Conservation (phyloP, 2,113 vertebrate species). For the Epinephelus lanceolatus region DNA sequence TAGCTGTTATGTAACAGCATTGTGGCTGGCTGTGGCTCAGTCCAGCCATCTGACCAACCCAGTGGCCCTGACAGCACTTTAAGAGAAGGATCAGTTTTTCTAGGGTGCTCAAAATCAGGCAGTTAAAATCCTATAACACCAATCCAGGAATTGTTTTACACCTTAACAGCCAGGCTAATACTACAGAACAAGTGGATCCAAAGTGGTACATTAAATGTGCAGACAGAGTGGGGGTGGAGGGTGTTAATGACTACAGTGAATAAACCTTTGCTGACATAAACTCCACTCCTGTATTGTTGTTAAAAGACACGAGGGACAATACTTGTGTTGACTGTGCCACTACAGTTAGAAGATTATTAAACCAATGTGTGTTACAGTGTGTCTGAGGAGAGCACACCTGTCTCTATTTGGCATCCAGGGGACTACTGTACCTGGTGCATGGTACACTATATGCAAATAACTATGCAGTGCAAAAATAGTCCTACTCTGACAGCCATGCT, state of each 20-base stretch:
- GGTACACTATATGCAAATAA: constrained; percentile 10
- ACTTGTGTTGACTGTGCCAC: not conserved
- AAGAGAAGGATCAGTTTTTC: constrained; percentile 31
- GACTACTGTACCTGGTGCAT: not conserved
- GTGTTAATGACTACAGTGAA: not conserved
- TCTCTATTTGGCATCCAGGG: not conserved
- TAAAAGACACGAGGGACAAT: not conserved
- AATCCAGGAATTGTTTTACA: constrained; percentile 6
- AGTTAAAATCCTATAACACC: not conserved
- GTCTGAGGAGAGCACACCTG: not conserved
- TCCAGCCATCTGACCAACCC: constrained; percentile 44
- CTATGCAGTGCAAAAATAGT: not conserved
- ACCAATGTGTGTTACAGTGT: not conserved
- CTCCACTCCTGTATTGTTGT: not conserved
- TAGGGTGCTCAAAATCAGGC: constrained; percentile 2
- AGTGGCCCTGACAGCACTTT: constrained; percentile 28
- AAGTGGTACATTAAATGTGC: not conserved
- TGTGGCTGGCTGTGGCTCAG: constrained; percentile 50
- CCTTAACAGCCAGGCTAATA: not conserved
- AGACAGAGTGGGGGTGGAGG: not conserved
- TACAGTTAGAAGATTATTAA: not conserved
- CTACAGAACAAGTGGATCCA: not conserved
- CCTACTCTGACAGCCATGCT: not conserved
- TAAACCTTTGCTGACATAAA: not conserved
- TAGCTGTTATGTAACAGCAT: constrained; percentile 68